Evolutionary conservation across 2,797 vertebrate species (phyloP), one percentile per base, ranked within the genome.

Genomic region (Squalus acanthias): DNA sequence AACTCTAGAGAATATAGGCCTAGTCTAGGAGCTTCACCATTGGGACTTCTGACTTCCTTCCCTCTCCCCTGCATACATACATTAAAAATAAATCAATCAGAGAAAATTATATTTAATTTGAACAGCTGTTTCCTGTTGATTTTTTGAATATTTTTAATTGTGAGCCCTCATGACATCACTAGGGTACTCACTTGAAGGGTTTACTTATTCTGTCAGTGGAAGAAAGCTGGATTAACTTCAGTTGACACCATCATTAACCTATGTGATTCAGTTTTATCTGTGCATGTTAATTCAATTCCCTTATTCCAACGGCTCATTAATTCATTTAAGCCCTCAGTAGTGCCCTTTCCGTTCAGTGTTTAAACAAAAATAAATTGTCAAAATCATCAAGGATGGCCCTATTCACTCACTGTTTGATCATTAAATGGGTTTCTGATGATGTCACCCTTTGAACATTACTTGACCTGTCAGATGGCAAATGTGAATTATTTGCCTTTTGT

Each of bases 281-380:
- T 95, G 94, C 46, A 92, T n/a, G 60, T 33, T 92, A 89, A 92
- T 39, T 95, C 39, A 95, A 6, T 95, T 95, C 24, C 65, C 26
- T 50, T 33, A 53, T 20, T 29, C 46, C 46, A 74, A 5, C 57
- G 94, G 46, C 0, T 39, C 33, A 92, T n/a, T 92, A 92, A 72
- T 72, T 95, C 22, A 50, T 33, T 72, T 74, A 50, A 95, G 26
- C 1, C 67, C 46, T 74, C 39, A 33, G 50, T 74, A 22, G 13
- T 70, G 39, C 69, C 46, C 46, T 95, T 57, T 72, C 24, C 70
- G 57, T 74, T 95, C 46, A 74, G 39, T 53, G 67, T 50, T 74
- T 74, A 70, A 29, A 53, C 70, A 95, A 95, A 95, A 53, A 26
- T 4, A 72, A 53, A 67, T 39, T 13, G 87, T 60, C 20, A 89